Conservation (phyloP, 2,797 vertebrate species). For the Lutjanus campechanus region DNA sequence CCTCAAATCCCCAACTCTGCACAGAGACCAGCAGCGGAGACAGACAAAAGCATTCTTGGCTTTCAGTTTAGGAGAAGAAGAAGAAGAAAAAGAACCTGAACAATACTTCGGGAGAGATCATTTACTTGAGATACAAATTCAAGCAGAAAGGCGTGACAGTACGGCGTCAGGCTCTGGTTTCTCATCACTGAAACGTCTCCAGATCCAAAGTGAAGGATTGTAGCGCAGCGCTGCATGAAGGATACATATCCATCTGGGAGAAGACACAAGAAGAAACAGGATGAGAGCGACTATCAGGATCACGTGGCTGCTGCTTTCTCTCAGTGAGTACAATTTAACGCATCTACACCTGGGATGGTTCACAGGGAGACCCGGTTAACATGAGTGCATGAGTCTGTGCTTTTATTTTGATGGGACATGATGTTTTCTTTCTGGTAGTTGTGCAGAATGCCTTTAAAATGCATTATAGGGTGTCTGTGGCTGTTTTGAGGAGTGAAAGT, state of each 20-base stretch:
- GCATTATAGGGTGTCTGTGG: not conserved
- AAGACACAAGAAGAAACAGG: slow-evolving; percentile 45
- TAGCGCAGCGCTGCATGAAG: slow-evolving; percentile 52
- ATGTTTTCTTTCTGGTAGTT: not conserved
- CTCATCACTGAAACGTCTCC: slow-evolving; percentile 32
- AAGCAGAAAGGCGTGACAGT: slow-evolving; percentile 74
- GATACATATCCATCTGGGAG: slow-evolving; percentile 35
- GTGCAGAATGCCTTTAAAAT: no score
- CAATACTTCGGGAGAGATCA: slow-evolving; percentile 61
- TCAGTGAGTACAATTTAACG: slow-evolving; percentile 70
- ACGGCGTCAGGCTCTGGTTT: slow-evolving; percentile 1
- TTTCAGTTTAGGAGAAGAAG: slow-evolving; percentile 68
- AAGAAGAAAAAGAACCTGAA: slow-evolving; percentile 35
- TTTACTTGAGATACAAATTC: slow-evolving; percentile 67
- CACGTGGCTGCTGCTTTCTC: slow-evolving; percentile 71
- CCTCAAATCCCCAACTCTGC: slow-evolving; percentile 66
- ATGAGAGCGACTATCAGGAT: slow-evolving; percentile 64
- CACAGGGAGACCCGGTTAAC: not conserved
- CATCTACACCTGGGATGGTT: not conserved
- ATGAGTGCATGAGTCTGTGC: not conserved
- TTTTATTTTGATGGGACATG: not conserved
- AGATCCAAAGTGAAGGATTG: slow-evolving; percentile 18
- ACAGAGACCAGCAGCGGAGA: slow-evolving; percentile 49
- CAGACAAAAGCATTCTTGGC: slow-evolving; percentile 84
- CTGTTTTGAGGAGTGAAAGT: not conserved